Evolutionary conservation across 2,797 vertebrate genomes (phyloP), one percentile per base, ranked within the genome.

Genomic region (Pseudomugil tenellus): DNA sequence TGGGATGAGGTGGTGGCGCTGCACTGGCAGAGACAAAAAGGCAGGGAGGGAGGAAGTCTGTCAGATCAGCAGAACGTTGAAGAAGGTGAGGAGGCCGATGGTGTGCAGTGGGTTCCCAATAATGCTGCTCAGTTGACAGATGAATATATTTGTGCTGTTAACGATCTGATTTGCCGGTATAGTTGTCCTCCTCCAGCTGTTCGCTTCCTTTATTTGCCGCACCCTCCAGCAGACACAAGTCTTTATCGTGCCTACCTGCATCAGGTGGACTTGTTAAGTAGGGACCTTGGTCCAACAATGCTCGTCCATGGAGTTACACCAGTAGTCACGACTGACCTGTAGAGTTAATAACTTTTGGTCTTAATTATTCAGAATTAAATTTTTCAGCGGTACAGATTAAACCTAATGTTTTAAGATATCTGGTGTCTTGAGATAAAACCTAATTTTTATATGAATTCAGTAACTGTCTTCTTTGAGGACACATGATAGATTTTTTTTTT

Each of bases 241-340:
- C 89, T 92, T 23, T 96, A 96, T 81, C 48, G 29, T 0, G 84
- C 89, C 55, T 96, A 96, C 89, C 89, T 96, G 76, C 90, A 85
- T 70, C 95, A 96, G 70, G 83, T 96, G 60, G 94, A 96, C 35
- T 77, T 95, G 75, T 88, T 97, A 76, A 96, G 93, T 79, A 90
- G 78, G 0, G 90, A 94, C 79, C 91, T 97, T 59, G 96, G 96
- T 5, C 96, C 96, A 4, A 96, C 95, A 0, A 75, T 97, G 64
- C 92, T 97, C n/a, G 91, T 96, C 74, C 96, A 97, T 0, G 95
- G 96, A 39, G 89, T 96, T 74, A 96, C 94, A n/a, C 94, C 95
- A 0, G 95, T 96, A 68, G 93, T 95, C 82, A 96, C 94, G 55
- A 96, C n/a, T 16, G 93, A 95, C 85, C 92, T 97, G 31, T 97